Evolutionary conservation across 1,140 invertebrate species (phyloP).

Genomic region (Drosophila murphyi): DNA sequence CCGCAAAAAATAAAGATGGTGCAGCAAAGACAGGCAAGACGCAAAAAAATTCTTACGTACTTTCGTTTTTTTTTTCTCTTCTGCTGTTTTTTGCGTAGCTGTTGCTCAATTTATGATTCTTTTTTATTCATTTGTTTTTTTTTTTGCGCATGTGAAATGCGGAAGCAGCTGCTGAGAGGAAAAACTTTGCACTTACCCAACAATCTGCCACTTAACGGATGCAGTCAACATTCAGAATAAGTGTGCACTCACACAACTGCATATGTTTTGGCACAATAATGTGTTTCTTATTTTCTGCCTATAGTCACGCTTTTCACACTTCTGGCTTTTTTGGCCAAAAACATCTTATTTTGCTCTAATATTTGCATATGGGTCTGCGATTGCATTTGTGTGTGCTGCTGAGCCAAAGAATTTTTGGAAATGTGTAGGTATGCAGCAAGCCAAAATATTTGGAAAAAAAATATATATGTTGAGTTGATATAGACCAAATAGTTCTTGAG

Average conservation of each 20-base stretch:
- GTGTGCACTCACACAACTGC: constrained; percentile 28
- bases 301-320: too few relatives aligned
- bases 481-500: too few relatives aligned
- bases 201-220: constrained; percentile 28
- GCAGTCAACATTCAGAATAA: constrained; percentile 36
- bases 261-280: constrained; percentile 41
- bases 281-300: constrained; percentile 5
- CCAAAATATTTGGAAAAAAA: too few relatives aligned
- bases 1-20: neutral
- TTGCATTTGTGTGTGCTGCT: neutral
- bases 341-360: constrained; percentile 4
- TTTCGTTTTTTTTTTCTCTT: neutral
- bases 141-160: neutral
- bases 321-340: constrained; percentile 7
- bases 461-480: too few relatives aligned
- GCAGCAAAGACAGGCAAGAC: neutral
- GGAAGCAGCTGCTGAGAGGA: neutral
- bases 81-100: neutral
- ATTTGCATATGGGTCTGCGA: neutral
- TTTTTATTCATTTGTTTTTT: constrained; percentile 51
- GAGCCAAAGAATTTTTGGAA: neutral
- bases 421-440: too few relatives aligned
- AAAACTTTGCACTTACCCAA: constrained; percentile 15
- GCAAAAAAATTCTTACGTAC: neutral
- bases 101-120: constrained; percentile 65